Percentiles rank a stretch among this genome's conserved stretches.
Evolutionary conservation across 2,113 vertebrate genomes (phyloP).

Genomic region (Melanostigma gelatinosum): DNA sequence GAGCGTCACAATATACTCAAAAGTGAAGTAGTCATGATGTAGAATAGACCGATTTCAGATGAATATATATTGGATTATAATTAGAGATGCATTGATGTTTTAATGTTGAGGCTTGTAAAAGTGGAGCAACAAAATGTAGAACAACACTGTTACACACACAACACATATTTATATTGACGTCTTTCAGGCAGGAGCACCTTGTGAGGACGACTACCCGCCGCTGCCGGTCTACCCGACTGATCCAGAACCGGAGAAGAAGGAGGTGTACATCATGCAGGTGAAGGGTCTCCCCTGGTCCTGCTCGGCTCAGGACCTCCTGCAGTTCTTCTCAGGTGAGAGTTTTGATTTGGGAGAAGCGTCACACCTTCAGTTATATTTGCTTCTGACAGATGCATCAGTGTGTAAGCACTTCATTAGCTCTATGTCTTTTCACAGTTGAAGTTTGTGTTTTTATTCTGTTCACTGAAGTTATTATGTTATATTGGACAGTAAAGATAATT

Average conservation of each 20-base stretch:
- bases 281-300: constrained; percentile 91
- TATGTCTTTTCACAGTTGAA: neutral
- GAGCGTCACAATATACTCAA: neutral
- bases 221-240: constrained; percentile 78
- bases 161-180: neutral
- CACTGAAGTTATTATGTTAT: neutral
- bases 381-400: neutral
- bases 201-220: constrained; percentile 82
- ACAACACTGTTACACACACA: neutral
- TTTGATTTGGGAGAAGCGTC: neutral
- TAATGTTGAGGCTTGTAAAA: neutral
- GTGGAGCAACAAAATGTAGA: neutral
- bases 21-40: neutral
- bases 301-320: constrained; percentile 87
- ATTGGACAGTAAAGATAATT: neutral
- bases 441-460: neutral
- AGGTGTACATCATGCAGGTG: constrained; percentile 88
- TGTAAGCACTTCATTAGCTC: neutral
- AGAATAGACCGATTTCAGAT: neutral
- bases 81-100: neutral
- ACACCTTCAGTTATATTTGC: neutral
- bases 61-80: neutral
- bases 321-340: constrained; percentile 92
- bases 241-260: constrained; percentile 66
- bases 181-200: constrained; percentile 75